phyloP scores from a whole-genome alignment of 2,113 vertebrate genomes.

The Psilopsiagon aymara region DNA sequence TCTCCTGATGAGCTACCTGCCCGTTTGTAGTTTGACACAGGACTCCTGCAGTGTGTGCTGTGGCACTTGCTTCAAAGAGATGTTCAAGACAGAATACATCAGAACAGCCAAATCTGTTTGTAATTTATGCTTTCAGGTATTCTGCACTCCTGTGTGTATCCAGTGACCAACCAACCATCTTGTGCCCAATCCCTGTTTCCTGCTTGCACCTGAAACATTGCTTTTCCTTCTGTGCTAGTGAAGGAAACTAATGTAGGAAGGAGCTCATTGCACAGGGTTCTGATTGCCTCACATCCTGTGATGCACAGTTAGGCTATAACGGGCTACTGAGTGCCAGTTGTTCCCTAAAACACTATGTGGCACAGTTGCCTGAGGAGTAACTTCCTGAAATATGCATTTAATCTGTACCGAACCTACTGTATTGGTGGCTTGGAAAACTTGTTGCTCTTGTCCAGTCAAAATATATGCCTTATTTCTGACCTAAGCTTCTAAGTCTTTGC shows the following conservation, averaged over 20 bases:
- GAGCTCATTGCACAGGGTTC: accelerated
- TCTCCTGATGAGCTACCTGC: not conserved
- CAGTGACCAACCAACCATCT: not conserved
- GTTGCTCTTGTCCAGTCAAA: not conserved
- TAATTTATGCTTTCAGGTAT: not conserved
- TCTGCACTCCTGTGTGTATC: not conserved
- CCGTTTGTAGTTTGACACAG: not conserved
- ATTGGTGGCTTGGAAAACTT: not conserved
- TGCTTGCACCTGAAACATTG: not conserved
- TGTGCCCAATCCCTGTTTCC: not conserved
- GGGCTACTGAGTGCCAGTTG: not conserved
- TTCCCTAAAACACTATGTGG: not conserved
- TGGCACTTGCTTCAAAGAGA: not conserved
- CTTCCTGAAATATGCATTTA: not conserved
- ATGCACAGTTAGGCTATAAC: not conserved
- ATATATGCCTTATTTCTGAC: not conserved
- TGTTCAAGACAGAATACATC: not conserved
- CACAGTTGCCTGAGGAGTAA: not conserved
- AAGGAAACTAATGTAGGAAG: not conserved
- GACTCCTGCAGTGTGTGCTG: not conserved
- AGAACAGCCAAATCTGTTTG: not conserved
- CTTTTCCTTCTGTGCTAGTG: not conserved
- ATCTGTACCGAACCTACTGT: not conserved
- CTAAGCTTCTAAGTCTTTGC: not conserved
- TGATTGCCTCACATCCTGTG: not conserved